These are phyloP conservation scores for Gadus chalcogrammus DNA, from an alignment of 2,113 vertebrate species.

Conservation along the genomic window DNA sequence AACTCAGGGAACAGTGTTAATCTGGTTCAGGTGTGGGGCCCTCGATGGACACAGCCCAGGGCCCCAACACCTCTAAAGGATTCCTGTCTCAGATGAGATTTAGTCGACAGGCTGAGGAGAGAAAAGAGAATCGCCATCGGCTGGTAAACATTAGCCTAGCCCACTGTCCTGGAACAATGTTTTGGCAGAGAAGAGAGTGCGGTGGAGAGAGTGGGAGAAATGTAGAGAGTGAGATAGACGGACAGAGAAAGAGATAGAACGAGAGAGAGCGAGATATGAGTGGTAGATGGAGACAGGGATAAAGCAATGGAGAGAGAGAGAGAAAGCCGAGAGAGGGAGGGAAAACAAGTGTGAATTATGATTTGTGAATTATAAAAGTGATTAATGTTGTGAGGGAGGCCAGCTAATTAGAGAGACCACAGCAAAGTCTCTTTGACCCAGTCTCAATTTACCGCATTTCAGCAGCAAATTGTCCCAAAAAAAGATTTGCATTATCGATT, in stretches of 20 bases:
- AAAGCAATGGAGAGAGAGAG: conserved; percentile 53
- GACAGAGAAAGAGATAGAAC: conserved; percentile 17
- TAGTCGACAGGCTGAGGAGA: conserved; percentile 66
- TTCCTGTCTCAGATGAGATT: conserved; percentile 99
- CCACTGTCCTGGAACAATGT: conserved; percentile 88
- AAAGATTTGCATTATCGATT: no score
- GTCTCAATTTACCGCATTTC: no score
- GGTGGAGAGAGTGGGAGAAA: conserved; percentile 1
- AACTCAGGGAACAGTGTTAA: conserved; percentile 94
- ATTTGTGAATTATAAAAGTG: no score
- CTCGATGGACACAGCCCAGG: conserved; percentile 96
- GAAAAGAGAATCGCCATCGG: conserved; percentile 73
- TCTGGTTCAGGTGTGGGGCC: conserved; percentile 93
- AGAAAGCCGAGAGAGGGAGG: not conserved
- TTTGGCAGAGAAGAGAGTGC: conserved; percentile 48
- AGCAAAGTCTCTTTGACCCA: no score
- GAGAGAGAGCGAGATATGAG: conserved; percentile 21
- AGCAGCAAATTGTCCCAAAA: no score
- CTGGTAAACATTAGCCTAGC: conserved; percentile 74
- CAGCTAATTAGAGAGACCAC: no score
- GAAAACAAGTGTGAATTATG: not conserved
- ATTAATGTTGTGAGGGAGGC: no score
- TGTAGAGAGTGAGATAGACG: conserved; percentile 9
- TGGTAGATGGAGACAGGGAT: conserved; percentile 10
- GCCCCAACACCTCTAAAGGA: conserved; percentile 97